Conservation (phyloP, 2,888 invertebrate species). For the Metacarcinus magister region DNA sequence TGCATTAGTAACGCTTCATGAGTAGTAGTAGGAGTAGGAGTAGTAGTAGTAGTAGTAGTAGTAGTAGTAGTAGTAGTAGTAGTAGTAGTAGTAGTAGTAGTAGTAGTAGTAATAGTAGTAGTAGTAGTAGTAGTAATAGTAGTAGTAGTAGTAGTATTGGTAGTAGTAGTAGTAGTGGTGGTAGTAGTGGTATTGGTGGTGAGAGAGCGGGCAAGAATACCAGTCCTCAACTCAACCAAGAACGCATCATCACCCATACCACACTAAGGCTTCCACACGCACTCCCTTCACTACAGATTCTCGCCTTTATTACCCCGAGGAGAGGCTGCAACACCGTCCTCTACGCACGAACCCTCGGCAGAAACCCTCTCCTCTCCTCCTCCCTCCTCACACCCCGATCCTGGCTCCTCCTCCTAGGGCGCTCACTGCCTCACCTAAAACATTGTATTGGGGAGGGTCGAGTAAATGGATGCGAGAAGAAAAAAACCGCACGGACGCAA, state of each 20-base stretch:
- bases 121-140: no score
- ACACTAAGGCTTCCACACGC: not conserved
- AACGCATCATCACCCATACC: not conserved
- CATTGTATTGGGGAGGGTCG: not conserved
- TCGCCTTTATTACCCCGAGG: not conserved
- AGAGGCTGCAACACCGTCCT: not conserved
- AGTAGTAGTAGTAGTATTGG: no score
- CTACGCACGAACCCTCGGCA: no score
- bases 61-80: not conserved
- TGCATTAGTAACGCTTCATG: conserved; percentile 11
- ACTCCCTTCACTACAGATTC: not conserved
- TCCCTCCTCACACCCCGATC: no score
- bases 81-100: no score
- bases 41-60: conserved; percentile 9
- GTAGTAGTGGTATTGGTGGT: not conserved
- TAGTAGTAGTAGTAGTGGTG: no score
- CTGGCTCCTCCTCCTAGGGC: not conserved
- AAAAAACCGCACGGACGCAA: no score
- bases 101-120: no score
- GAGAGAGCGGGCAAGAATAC: not conserved
- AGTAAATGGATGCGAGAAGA: not conserved
- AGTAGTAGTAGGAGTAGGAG: not conserved
- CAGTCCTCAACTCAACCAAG: not conserved
- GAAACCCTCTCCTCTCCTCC: no score
- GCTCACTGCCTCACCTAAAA: not conserved